A percentile compares a stretch with the other conserved stretches of the same genome.
Evolutionary conservation across 92 coral and sea anemone species (phyloP).

Genomic region (Micromussa lordhowensis): DNA sequence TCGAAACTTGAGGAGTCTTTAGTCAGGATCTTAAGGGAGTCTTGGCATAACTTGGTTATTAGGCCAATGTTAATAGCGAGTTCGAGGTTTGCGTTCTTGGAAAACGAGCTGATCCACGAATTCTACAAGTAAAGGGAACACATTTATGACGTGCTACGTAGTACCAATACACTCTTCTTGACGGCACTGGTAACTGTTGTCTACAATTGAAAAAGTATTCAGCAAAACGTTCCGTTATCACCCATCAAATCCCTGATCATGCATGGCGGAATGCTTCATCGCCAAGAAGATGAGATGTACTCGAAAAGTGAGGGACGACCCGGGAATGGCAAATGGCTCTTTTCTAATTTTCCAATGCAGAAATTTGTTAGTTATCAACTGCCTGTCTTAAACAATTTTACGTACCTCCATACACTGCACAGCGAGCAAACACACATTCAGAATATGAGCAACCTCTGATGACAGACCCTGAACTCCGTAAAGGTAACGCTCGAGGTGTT

Average conservation of each 20-base stretch:
- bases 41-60: slow-evolving; percentile 10
- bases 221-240: too few relatives aligned
- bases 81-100: slow-evolving; percentile 16
- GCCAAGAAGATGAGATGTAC: background rate
- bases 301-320: background rate
- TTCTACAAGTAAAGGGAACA: background rate
- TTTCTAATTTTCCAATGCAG: background rate
- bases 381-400: background rate
- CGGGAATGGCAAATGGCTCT: background rate
- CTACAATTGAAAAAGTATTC: too few relatives aligned
- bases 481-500: slow-evolving; percentile 73
- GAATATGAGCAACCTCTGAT: slow-evolving; percentile 66
- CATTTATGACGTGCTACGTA: background rate
- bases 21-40: background rate
- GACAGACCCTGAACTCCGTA: slow-evolving; percentile 65
- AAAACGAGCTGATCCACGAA: background rate
- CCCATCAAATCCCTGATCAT: too few relatives aligned
- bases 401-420: slow-evolving; percentile 95
- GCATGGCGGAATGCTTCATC: too few relatives aligned
- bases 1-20: slow-evolving; percentile 18
- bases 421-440: slow-evolving; percentile 78
- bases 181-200: too few relatives aligned
- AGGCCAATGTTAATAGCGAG: background rate
- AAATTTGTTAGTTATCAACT: too few relatives aligned
- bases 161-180: too few relatives aligned